Percentiles rank a stretch among this genome's conserved stretches.
These are phyloP conservation scores for Synergus laeviventris DNA, from an alignment of 2,888 invertebrate species.

Conservation along the genomic window DNA sequence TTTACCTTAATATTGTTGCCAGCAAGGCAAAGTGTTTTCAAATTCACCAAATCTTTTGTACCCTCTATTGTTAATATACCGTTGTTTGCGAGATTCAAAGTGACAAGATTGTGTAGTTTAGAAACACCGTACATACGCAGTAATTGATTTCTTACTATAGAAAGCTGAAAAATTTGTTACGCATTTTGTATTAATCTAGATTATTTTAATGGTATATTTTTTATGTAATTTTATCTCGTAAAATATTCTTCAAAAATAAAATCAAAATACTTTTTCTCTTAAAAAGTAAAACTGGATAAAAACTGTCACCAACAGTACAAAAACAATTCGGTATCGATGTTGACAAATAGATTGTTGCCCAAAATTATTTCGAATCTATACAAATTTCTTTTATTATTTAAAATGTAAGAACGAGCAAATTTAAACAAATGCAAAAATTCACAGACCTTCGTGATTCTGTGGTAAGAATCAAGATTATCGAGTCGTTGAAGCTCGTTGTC, in stretches of 20 bases:
- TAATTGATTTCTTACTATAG: conserved; percentile 90
- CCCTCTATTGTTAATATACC: conserved; percentile 93
- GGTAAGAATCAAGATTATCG: conserved; percentile 91
- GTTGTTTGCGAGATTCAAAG: conserved; percentile 91
- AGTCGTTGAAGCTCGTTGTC: conserved; percentile 92
- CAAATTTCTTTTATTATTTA: not conserved
- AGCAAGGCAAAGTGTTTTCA: conserved; percentile 89
- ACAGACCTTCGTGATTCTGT: conserved; percentile 85
- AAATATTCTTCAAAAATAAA: not conserved
- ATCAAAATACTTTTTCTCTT: not conserved
- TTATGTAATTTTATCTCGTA: not conserved
- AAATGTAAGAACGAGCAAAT: not conserved
- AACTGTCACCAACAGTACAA: conserved; percentile 23
- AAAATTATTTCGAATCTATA: conserved; percentile 14
- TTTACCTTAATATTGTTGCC: conserved; percentile 92
- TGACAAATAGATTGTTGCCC: conserved; percentile 3
- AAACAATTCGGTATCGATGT: conserved; percentile 12
- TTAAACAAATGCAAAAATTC: not conserved
- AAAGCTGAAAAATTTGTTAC: conserved; percentile 81
- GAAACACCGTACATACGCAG: conserved; percentile 92
- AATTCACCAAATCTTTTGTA: conserved; percentile 87
- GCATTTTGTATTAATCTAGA: not conserved
- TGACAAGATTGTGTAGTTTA: conserved; percentile 86
- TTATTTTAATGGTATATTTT: too few species aligned
- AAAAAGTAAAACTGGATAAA: conserved; percentile 35